Conservation (phyloP, 2,113 vertebrate genomes). For the Casuarius casuarius region DNA sequence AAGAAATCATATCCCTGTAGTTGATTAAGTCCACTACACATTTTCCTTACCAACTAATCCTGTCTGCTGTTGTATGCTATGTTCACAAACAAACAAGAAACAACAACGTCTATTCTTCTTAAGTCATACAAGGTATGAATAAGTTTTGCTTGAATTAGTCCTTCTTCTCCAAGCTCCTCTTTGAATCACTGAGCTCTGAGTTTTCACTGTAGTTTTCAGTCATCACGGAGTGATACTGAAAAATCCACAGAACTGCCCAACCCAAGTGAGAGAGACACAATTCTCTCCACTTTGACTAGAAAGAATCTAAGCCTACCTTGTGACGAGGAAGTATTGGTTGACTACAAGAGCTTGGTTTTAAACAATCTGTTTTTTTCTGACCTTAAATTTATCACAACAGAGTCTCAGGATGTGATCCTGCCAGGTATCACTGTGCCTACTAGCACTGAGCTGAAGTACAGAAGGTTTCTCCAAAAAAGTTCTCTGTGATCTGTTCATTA, state of each 20-base stretch:
- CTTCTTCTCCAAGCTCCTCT: not conserved
- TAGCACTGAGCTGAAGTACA: constrained; percentile 8
- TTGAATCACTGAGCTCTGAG: constrained; percentile 48
- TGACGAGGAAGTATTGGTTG: not conserved
- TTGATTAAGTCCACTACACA: not conserved
- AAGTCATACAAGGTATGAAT: constrained; percentile 12
- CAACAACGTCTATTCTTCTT: not conserved
- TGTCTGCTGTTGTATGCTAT: not conserved
- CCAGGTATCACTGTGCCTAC: constrained; percentile 23
- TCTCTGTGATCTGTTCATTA: constrained; percentile 63
- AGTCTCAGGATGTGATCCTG: constrained; percentile 30
- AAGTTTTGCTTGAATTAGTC: not conserved
- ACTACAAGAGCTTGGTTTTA: constrained; percentile 7
- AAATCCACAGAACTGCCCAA: constrained; percentile 38
- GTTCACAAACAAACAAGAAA: constrained; percentile 3
- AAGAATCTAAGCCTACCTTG: constrained; percentile 7
- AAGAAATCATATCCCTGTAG: not conserved
- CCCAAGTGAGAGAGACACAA: constrained; percentile 2
- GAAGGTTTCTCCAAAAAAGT: constrained; percentile 47
- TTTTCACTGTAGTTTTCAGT: constrained; percentile 47
- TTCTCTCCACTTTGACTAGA: constrained; percentile 6
- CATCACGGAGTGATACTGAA: constrained; percentile 26
- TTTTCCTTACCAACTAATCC: not conserved
- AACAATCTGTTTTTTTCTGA: constrained; percentile 29
- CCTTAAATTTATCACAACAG: constrained; percentile 20